Percentiles rank a stretch among this genome's conserved stretches.
phyloP scores from a whole-genome alignment of 2,113 vertebrate species.

The Apteryx mantelli region DNA sequence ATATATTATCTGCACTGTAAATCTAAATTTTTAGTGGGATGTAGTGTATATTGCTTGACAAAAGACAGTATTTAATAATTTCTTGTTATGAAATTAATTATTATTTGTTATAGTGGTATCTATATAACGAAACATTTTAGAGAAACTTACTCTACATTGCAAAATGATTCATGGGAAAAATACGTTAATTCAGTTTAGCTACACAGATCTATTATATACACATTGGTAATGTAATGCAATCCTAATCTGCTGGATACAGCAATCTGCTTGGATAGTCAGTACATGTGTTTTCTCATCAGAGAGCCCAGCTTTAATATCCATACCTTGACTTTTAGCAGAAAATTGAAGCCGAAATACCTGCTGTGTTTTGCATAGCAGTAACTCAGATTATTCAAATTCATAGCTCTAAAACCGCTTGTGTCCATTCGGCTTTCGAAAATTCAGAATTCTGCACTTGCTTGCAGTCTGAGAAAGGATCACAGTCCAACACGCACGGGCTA shows the following conservation, averaged over 20 bases:
- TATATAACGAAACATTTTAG: neutral
- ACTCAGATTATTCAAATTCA: neutral
- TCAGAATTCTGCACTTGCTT: neutral
- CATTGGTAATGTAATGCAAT: neutral
- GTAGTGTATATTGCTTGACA: neutral
- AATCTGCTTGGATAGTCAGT: neutral
- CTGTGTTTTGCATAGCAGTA: slow-evolving; percentile 7
- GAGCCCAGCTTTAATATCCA: neutral
- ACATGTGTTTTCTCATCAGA: slow-evolving; percentile 33
- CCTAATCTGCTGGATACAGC: neutral
- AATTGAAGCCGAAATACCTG: slow-evolving; percentile 7
- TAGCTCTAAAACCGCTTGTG: neutral
- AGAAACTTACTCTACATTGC: neutral
- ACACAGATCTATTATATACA: neutral
- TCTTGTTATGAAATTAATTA: neutral
- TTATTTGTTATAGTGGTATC: neutral
- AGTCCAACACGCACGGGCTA: fast-evolving
- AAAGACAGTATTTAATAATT: neutral
- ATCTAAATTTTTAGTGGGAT: neutral
- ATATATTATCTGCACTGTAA: slow-evolving; percentile 40
- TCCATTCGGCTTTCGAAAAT: neutral
- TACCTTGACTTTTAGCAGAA: slow-evolving; percentile 17
- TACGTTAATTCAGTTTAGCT: neutral
- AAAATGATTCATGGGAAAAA: neutral
- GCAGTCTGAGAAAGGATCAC: neutral